Evolutionary conservation across 2,113 vertebrate genomes (phyloP), one percentile per base, ranked within the genome.

Genomic region (Charadrius vociferus): DNA sequence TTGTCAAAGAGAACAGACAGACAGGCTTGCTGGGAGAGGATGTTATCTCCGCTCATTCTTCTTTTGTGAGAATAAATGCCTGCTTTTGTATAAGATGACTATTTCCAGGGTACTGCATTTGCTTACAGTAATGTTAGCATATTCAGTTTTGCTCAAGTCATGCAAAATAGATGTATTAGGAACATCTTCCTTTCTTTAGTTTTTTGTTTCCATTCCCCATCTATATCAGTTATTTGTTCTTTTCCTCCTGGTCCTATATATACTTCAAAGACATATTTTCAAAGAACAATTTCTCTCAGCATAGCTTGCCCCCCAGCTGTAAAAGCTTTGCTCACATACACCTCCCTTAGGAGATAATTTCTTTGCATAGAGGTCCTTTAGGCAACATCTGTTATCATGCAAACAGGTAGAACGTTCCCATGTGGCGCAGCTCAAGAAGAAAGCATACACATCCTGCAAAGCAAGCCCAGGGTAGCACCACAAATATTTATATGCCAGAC

Each of bases 261-360:
- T 50, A 95, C 79, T 88, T 95, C 90, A 95, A 95, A 94, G 82
- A 63, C 32, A 32, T 56, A 59, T 80, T 96, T 97, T 91, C 89
- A 95, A 96, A 93, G 70, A 92, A 52, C 66, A 65, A 26, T 81
- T 93, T 90, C 78, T 82, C 53, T 83, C 79, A 90, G 66, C 50
- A 53, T 47, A 88, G 74, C 78, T 74, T 93, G 45, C 65, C 86
- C 77, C 58, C 1, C 13, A 95, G 84, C 91, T 95, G 77, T 62
- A 90, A 70, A 95, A 93, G 53, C 86, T 93, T 80, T 92, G 37
- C 89, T 97, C 67, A 82, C 20, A 91, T 77, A 82, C 62, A 79
- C 34, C 14, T 94, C 87, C 84, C 84, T 87, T 11, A 78, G 49
- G 81, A 95, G 30, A 34, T 7, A 90, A 95, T 49, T 80, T 66